Base-by-base conservation (phyloP, 2,888 invertebrate genomes). In the Augochlorella aurata region DNA sequence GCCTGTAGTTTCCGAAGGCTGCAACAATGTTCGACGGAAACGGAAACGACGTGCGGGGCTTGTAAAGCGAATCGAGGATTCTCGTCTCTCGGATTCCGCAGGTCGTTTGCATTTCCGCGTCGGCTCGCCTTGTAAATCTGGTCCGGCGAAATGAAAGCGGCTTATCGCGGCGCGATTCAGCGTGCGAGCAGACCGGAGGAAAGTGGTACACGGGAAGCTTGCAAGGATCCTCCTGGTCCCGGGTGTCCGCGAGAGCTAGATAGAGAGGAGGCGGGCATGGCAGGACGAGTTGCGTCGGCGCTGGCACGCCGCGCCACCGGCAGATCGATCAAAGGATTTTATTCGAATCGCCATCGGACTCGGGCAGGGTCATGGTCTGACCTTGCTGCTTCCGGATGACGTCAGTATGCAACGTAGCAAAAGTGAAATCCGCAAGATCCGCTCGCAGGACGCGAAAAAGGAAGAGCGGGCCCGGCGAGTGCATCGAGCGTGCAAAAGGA, bases 301-400 rank as follows among this genome's bases (percentile, higher is more conserved):
- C 88, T 72, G 72, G 67, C 67, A 61, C 76, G 24, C 47, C 54
- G 88, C 88, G 72, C 73, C 71, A 50, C 74, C 66, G 61, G 74
- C 72, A 79, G 82, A 88, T 88, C 88, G 88, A 88, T 88, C 85
- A 87, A 84, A 66, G 70, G 77, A 88, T 88, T 88, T 87, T 77
- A 70, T 88, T 87, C 85, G 85, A 75, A 87, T 81, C 74, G 65
- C 74, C 63, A 77, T 77, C 67, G 38, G 50, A 65, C 77, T 71
- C 74, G 66, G 45, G 72, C 73, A 86, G 87, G 87, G 88, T 88
- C 88, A 88, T 71, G 87, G 84, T 80, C 84, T 87, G 82, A 75
- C 89, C 89, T 88, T 88, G 84, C 50, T 67, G 52, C 68, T 18
- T 44, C 73, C 4, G 68, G 68, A 81, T 83, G 81, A 87, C 85